A percentile compares a stretch with the other conserved stretches of the same genome.
Conservation (phyloP, 2,888 invertebrate genomes). For the Sesia bembeciformis region DNA sequence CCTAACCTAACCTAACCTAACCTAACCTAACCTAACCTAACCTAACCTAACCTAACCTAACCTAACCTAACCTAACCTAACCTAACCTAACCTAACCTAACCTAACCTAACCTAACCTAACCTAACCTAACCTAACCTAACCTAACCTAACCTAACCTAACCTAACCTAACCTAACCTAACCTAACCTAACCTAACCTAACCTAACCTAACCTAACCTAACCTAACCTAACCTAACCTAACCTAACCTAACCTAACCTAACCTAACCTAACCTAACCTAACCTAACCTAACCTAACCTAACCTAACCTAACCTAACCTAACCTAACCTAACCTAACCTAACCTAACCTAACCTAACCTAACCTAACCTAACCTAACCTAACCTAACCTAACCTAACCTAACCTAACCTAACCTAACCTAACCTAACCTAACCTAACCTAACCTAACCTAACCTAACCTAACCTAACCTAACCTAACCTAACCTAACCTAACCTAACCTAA, state of each 20-base stretch:
- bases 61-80: slow-evolving; percentile 5
- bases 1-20: slow-evolving; percentile 11
- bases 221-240: slow-evolving; percentile 8
- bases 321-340: slow-evolving; percentile 12
- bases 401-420: slow-evolving; percentile 13
- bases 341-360: slow-evolving; percentile 14
- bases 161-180: slow-evolving; percentile 8
- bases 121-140: slow-evolving; percentile 8
- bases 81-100: slow-evolving; percentile 9
- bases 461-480: slow-evolving; percentile 16
- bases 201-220: slow-evolving; percentile 9
- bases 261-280: slow-evolving; percentile 10
- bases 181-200: slow-evolving; percentile 8
- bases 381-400: slow-evolving; percentile 15
- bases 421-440: slow-evolving; percentile 12
- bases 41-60: slow-evolving; percentile 5
- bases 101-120: slow-evolving; percentile 10
- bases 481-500: slow-evolving; percentile 17
- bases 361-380: slow-evolving; percentile 16
- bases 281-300: slow-evolving; percentile 11
- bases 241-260: slow-evolving; percentile 11
- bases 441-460: slow-evolving; percentile 13
- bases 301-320: slow-evolving; percentile 12
- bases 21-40: slow-evolving; percentile 7
- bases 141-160: slow-evolving; percentile 8